Base-by-base conservation (phyloP, 1,140 invertebrate genomes). In the Drosophila ambigua region DNA sequence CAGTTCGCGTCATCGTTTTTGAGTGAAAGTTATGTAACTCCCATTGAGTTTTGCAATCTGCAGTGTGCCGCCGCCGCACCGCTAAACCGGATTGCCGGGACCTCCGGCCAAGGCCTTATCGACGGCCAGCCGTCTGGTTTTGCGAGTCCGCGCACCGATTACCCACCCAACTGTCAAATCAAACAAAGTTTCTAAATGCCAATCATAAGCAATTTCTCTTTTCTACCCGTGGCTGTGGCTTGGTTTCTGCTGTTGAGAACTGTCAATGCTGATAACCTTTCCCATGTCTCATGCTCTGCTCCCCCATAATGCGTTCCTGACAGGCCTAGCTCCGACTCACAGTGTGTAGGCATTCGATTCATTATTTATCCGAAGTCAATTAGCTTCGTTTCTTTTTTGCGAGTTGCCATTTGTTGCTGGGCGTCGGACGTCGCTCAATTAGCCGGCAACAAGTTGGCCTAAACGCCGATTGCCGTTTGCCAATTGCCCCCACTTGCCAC, bases 1-100 rank as follows among this genome's bases (percentile, higher is more conserved):
- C 15, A 41, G 57, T 66, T 64, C 41, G 61, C 65, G 71, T 62
- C 58, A 73, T 61, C 81, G 81, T 62, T 64, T 63, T 80, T 61
- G 75, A 87, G 83, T 83, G 83, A 88, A 87, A 87, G 83, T 87
- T 87, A 87, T 83, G 83, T 87, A 87, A 87, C 67, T 59, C 88
- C 73, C 51, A 48, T 48, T 60, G 67, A 71, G 73, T 88, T 87
- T 87, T 71, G 83, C 83, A 88, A 87, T 87, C 85, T 76, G 83
- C 75, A 88, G 50, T 55, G 65, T 55, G 45, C 61, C 53, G 65
- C 43, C 55, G 16, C 20, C 20, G 20, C 20, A 0, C 16, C 16
- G 16, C 16, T 1, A 75, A 87, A 79, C 83, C 79, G 85, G 79
- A 67, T 87, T 59, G 80, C 31, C 67, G 35, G 46, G 46, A 59